Evolutionary conservation across 2,888 invertebrate species (phyloP), one percentile per base, ranked within the genome.

Genomic region (Tetragnatha montana): DNA sequence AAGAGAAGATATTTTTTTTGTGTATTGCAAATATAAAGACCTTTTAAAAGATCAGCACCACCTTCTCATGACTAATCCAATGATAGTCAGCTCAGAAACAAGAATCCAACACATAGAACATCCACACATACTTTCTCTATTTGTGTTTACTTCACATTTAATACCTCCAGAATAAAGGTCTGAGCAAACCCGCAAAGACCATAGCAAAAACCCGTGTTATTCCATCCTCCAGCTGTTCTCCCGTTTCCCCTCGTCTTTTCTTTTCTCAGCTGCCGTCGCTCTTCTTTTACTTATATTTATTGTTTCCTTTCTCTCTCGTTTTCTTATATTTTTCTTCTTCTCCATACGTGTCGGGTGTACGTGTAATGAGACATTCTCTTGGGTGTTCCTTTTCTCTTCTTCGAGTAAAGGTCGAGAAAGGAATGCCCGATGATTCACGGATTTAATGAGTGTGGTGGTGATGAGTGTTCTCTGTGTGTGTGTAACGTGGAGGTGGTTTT

Each of bases 321-420:
- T 17, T 19, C n/a, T 17, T n/a, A 10, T 71, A n/a, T 71, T 71
- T 19, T 71, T 71, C 22, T 71, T 71, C 71, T 71, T 71, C 71
- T 10, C 17, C 60, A 60, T 60, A 60, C 60, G 60, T 60, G 60
- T 60, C 14, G 71, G 7, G 12, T 71, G 71, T 71, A 22, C 22
- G 19, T n/a, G 71, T 71, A 22, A 10, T 12, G 6, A 71, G 71
- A 12, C 0, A 0, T 12, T 6, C 35, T 35, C 17, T 60, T 60
- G 12, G 17, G 60, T 60, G 60, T 35, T 1, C 4, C 8, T 17
- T 60, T 60, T 17, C 60, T 60, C 4, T 60, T 17, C 60, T 60
- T 35, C 35, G 10, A 10, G 60, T 60, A 60, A 60, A 60, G 60
- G 60, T 60, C 60, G 17, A 4, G 60, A 8, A 17, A 60, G 10